Base-by-base conservation (phyloP, 2,113 vertebrate species). In the Tichodroma muraria region DNA sequence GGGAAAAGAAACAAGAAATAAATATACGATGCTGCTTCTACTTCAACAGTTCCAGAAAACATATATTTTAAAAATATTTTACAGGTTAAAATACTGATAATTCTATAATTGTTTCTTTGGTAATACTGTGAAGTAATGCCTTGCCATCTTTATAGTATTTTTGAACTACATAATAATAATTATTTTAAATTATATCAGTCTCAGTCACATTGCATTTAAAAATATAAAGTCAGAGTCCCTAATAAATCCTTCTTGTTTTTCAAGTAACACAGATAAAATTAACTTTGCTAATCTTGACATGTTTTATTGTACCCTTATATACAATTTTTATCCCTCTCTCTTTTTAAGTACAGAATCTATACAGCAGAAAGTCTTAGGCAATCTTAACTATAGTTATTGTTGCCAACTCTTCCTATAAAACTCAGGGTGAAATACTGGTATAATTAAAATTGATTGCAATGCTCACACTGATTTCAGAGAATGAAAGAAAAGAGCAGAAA, bases 81-180 rank as follows among this genome's bases (percentile, higher is more conserved):
- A 97, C 91, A 96, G 80, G 89, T 91, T 95, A 96, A 92, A 97
- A 97, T 91, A 93, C 95, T 95, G 93, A 82, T 97, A 97, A 97
- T 97, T 97, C 93, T 96, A 20, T 95, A 97, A 91, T 97, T 96
- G 90, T 96, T 96, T 95, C 93, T 93, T 94, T 96, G 94, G 94
- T 88, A 93, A 90, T 89, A 89, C 92, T 94, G 92, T 97, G 95
- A 98, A 81, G 81, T 93, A 96, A 97, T 79, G 71, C 89, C 94
- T 90, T 90, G 72, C 88, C 88, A 88, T 95, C 89, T 96, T 97
- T 96, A 93, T 85, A 93, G 83, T 92, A 93, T 85, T 95, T 73
- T 96, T 92, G 75, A 97, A 90, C 78, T 95, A 90, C 84, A 82
- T 65, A 96, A 94, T 95, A 97, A 96, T 96, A 97, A 96, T 98